Conservation (phyloP, 1,140 invertebrate species). For the Drosophila repletoides region DNA sequence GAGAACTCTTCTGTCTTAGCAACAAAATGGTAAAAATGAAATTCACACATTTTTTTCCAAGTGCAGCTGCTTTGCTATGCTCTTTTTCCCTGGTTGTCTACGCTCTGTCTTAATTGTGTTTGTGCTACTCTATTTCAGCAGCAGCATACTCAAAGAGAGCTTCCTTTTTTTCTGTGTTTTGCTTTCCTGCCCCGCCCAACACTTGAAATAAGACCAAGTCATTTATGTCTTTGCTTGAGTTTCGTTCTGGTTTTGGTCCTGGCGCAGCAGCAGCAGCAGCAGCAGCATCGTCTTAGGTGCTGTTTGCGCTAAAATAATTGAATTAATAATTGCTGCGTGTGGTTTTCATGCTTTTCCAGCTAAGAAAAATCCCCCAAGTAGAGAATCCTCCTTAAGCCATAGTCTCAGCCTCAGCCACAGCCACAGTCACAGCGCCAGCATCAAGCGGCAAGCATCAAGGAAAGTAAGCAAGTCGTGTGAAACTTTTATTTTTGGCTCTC, state of each 20-base stretch:
- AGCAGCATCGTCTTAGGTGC: conserved; percentile 77
- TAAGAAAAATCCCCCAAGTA: conserved; percentile 59
- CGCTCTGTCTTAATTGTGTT: conserved; percentile 73
- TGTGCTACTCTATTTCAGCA: conserved; percentile 77
- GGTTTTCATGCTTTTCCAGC: conserved; percentile 82
- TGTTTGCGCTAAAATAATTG: conserved; percentile 82
- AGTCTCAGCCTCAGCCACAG: conserved; percentile 21
- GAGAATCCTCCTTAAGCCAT: conserved; percentile 14
- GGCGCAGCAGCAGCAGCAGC: conserved; percentile 26
- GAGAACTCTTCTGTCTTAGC: too few relatives aligned
- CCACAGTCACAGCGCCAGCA: conserved; percentile 23
- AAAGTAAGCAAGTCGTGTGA: conserved; percentile 59
- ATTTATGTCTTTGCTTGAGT: conserved; percentile 66
- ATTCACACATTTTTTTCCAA: not conserved
- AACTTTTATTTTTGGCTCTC: conserved; percentile 72
- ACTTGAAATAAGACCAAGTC: conserved; percentile 53
- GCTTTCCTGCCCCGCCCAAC: not conserved
- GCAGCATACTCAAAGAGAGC: conserved; percentile 41
- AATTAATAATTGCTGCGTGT: conserved; percentile 82
- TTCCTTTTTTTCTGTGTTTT: conserved; percentile 20
- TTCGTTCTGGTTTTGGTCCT: conserved; percentile 6
- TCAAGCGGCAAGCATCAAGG: conserved; percentile 20
- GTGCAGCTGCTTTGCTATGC: conserved; percentile 29
- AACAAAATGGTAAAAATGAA: too few relatives aligned
- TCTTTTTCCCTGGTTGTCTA: conserved; percentile 11